Conservation (phyloP, 2,113 vertebrate genomes). For the Paedocypris sp. region DNA sequence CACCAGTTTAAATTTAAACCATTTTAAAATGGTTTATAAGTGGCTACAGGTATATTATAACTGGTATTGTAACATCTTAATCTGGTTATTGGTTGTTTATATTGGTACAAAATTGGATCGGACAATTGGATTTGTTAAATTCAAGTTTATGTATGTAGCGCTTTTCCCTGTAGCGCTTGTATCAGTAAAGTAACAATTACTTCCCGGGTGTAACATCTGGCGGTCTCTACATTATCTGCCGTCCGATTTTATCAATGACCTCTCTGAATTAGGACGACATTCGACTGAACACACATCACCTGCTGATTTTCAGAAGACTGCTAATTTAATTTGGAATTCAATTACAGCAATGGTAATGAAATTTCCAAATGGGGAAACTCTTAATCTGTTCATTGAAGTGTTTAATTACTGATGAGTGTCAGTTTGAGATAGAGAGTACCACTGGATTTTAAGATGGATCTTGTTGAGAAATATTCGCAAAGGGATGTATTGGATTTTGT, state of each 20-base stretch:
- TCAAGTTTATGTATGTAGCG: too few species aligned
- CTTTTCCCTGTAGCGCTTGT: too few species aligned
- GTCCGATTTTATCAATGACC: conserved; percentile 21
- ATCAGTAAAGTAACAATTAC: too few species aligned
- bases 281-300: conserved; percentile 49
- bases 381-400: conserved; percentile 70
- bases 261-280: conserved; percentile 32
- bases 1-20: too few species aligned
- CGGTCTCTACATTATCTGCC: background rate
- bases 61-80: too few species aligned
- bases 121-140: too few species aligned
- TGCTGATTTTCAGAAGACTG: conserved; percentile 54
- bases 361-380: conserved; percentile 69
- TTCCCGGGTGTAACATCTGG: background rate
- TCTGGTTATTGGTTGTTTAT: too few species aligned
- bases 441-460: conserved; percentile 35
- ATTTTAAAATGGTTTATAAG: too few species aligned
- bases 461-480: conserved; percentile 8
- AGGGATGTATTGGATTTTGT: conserved; percentile 9
- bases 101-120: too few species aligned
- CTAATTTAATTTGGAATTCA: conserved; percentile 70
- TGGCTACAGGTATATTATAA: too few species aligned
- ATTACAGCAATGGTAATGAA: conserved; percentile 68
- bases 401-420: conserved; percentile 63
- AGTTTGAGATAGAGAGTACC: conserved; percentile 55